These are phyloP conservation scores for Drosophila acutilabella DNA, from an alignment of 2,888 invertebrate genomes.

Conservation along the genomic window DNA sequence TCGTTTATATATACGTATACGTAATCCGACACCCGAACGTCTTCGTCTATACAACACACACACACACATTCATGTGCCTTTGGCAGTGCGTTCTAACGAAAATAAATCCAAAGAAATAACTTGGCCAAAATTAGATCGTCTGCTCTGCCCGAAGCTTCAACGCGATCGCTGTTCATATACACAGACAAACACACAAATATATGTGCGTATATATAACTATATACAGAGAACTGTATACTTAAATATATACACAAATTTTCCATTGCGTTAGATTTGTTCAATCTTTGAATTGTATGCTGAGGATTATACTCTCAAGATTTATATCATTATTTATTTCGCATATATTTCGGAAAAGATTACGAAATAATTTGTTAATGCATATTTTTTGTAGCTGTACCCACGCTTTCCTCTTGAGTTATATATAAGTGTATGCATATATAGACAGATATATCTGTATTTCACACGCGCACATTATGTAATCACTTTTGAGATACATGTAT, in stretches of 20 bases:
- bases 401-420: slow-evolving; percentile 34
- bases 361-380: slow-evolving; percentile 55
- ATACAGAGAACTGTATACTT: not conserved
- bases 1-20: slow-evolving; percentile 61
- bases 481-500: slow-evolving; percentile 42
- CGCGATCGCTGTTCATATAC: slow-evolving; percentile 18
- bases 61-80: slow-evolving; percentile 22
- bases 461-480: slow-evolving; percentile 80
- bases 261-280: slow-evolving; percentile 43
- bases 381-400: slow-evolving; percentile 28
- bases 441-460: slow-evolving; percentile 32
- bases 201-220: not conserved
- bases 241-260: slow-evolving; percentile 44
- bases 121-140: slow-evolving; percentile 84
- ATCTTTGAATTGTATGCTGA: slow-evolving; percentile 30
- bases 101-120: slow-evolving; percentile 73
- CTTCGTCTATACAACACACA: slow-evolving; percentile 42
- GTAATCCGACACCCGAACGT: slow-evolving; percentile 80
- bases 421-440: slow-evolving; percentile 27
- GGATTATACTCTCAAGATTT: slow-evolving; percentile 18
- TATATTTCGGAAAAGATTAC: slow-evolving; percentile 62
- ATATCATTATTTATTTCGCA: slow-evolving; percentile 41
- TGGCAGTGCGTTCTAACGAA: slow-evolving; percentile 63
- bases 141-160: slow-evolving; percentile 36
- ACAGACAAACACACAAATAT: slow-evolving; percentile 15